Base-by-base conservation (phyloP, 2,888 invertebrate genomes). In the Pilophorus perplexus region DNA sequence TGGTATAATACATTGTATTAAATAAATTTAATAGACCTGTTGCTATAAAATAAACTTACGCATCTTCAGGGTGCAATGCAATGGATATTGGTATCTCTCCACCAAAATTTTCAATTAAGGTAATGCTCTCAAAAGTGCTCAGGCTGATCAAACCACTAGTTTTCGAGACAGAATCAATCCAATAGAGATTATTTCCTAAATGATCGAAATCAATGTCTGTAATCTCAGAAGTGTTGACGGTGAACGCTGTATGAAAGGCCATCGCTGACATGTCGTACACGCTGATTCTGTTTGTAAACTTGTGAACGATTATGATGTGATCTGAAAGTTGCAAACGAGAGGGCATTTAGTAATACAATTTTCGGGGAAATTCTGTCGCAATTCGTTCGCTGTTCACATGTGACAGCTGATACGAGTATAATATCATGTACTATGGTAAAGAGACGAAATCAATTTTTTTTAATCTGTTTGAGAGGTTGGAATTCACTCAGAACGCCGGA, bases 111-210 rank as follows among this genome's bases (percentile, higher is more conserved):
- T 82, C 81, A 42, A 85, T 76, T 0, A 92, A 74, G 12, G 85
- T 74, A 0, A 83, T 84, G 16, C 84, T 81, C 5, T 84, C 77
- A 20, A 77, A 77, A 0, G 82, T 86, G 52, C 78, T 78, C 48
- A 89, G 72, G 0, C 85, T 88, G 10, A 85, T 74, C 2, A 84
- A 83, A 74, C 90, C 89, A 0, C 92, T 78, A 0, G 82, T 81
- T 60, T 81, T 81, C 10, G 82, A 80, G 0, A 81, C 81, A 0
- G 80, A 78, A 75, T 92, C 89, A 66, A 85, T 78, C 79, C 88
- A 84, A 75, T 90, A 93, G 0, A 93, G 76, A 71, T 85, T 86
- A 68, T 89, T 85, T 0, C 87, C 84, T 6, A 84, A 78, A 71
- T 84, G 80, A 78, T 92, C 91, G 71, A 83, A 84, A 71, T 82